Conservation (phyloP, 2,888 invertebrate species). For the Amphipyra tragopoginis region DNA sequence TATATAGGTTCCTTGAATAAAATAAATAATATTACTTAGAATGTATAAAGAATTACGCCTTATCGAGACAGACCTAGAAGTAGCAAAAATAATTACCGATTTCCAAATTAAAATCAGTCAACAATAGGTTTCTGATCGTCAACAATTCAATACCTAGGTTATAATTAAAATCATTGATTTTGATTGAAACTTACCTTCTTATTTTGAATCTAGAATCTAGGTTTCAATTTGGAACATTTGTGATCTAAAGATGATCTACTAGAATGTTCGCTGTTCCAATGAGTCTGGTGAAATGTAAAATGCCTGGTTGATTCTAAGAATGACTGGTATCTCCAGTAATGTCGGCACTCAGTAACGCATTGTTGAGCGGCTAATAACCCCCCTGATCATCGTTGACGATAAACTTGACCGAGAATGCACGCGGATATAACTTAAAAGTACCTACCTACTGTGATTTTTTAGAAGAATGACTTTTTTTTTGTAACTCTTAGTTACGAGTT, state of each 20-base stretch:
- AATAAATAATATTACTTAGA: no score
- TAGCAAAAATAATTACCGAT: no score
- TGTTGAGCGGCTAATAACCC: conserved; percentile 55
- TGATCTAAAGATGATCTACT: conserved; percentile 9
- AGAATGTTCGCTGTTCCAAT: background rate
- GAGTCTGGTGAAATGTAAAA: conserved; percentile 36
- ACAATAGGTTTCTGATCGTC: no score
- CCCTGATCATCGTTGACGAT: conserved; percentile 29
- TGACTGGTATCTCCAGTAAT: conserved; percentile 19
- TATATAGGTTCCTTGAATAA: no score
- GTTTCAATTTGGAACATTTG: no score
- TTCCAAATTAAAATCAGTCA: no score
- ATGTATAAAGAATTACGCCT: no score
- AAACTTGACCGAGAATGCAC: conserved; percentile 34
- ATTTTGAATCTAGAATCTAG: conserved; percentile 30
- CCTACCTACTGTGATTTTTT: background rate
- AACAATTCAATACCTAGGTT: no score
- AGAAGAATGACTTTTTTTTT: no score
- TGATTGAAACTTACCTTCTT: no score
- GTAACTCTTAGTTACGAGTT: no score
- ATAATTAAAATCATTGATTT: conserved; percentile 19
- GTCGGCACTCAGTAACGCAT: conserved; percentile 50
- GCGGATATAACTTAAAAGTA: conserved; percentile 27
- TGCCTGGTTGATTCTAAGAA: conserved; percentile 23
- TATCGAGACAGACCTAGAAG: no score